phyloP scores from a whole-genome alignment of 2,797 vertebrate genomes.

The Brachymystax lenok region DNA sequence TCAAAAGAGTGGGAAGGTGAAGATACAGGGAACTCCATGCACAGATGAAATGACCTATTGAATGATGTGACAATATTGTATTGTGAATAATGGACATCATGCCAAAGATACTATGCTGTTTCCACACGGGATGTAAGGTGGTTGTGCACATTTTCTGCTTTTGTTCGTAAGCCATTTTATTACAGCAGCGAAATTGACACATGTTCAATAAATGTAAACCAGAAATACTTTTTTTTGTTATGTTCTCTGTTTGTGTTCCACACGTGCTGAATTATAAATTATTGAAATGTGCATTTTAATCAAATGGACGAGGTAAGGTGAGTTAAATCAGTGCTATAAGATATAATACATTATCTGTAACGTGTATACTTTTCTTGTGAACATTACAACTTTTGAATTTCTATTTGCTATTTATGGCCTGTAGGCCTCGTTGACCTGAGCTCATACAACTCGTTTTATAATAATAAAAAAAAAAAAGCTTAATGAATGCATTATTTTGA shows the following conservation, averaged over 20 bases:
- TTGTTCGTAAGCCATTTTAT: conserved; percentile 66
- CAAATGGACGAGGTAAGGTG: not conserved
- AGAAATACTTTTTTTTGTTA: conserved; percentile 12
- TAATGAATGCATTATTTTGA: no score
- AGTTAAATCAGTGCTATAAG: not conserved
- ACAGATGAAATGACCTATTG: conserved; percentile 35
- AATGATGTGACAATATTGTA: not conserved
- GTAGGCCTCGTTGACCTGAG: no score
- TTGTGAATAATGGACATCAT: conserved; percentile 52
- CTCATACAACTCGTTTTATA: no score
- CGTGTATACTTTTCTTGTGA: no score
- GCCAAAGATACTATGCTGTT: conserved; percentile 57
- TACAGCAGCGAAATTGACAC: conserved; percentile 55
- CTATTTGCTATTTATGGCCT: no score
- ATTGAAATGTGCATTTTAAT: not conserved
- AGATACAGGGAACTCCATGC: conserved; percentile 23
- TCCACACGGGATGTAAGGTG: conserved; percentile 32
- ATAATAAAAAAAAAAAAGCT: no score
- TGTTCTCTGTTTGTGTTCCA: not conserved
- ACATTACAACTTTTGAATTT: no score
- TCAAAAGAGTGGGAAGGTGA: conserved; percentile 44
- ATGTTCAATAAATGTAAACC: conserved; percentile 71
- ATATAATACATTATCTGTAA: not conserved
- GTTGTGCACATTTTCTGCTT: conserved; percentile 63
- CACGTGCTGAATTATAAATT: not conserved